These are phyloP conservation scores for Aphelenchoides besseyi DNA, from an alignment of 1,140 invertebrate genomes.

Conservation along the genomic window DNA sequence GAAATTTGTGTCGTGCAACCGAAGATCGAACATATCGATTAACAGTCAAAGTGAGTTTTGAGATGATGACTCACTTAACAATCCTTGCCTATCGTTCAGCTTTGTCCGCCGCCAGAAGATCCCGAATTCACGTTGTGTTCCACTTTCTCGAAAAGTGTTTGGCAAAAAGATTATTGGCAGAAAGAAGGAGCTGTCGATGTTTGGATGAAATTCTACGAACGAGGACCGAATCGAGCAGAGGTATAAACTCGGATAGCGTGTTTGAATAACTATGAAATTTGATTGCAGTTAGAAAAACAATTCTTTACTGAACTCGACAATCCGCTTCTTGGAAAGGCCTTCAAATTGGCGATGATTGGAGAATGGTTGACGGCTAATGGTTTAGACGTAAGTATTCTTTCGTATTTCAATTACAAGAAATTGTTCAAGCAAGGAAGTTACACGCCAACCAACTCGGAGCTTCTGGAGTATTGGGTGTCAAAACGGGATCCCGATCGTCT, in stretches of 20 bases:
- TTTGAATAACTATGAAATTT: neutral
- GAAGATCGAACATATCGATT: constrained; percentile 58
- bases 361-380: constrained; percentile 61
- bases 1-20: constrained; percentile 60
- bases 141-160: constrained; percentile 60
- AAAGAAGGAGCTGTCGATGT: constrained; percentile 62
- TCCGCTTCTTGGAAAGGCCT: constrained; percentile 60
- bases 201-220: constrained; percentile 62
- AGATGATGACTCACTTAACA: neutral
- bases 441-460: constrained; percentile 61
- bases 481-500: constrained; percentile 59
- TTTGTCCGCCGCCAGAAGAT: constrained; percentile 60
- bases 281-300: constrained; percentile 57
- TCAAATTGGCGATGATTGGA: constrained; percentile 61
- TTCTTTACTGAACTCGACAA: constrained; percentile 62
- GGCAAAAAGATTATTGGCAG: constrained; percentile 63
- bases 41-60: constrained; percentile 36
- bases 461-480: constrained; percentile 62
- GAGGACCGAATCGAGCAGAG: constrained; percentile 54
- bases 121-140: constrained; percentile 61
- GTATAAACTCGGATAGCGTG: neutral
- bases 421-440: constrained; percentile 58
- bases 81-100: neutral
- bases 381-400: constrained; percentile 46
- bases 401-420: constrained; percentile 21